Base-by-base conservation (phyloP, 2,888 invertebrate species). In the Oscheius sp. region DNA sequence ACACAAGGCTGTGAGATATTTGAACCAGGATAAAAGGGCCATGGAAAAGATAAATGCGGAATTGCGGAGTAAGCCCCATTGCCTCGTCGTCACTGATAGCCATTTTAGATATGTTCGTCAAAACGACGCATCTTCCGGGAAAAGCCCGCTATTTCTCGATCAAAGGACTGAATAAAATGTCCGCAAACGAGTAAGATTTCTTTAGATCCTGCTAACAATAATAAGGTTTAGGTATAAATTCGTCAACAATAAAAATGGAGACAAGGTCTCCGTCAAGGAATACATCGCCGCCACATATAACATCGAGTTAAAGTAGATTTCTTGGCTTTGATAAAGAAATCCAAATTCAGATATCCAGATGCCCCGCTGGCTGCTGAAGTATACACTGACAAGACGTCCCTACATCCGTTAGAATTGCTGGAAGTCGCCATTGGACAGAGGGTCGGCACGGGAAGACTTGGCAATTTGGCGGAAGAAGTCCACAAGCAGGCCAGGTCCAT, bases 331-430 rank as follows among this genome's bases (percentile, higher is more conserved):
- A 35, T 35, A 3, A 12, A 52, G 23, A 21, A 21, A 52, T 3
- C 35, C 35, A 35, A 53, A 7, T 41, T 61, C 41, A 61, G 49
- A 23, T 76, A 71, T 46, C 77, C 77, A 16, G 45, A 73, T 2
- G n/a, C 71, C 16, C 79, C 77, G 13, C 43, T 79, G 63, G 75
- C 45, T n/a, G 49, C 68, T 16, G 72, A 72, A 35, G 59, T 29
- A 46, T 72, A 13, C 23, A 27, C 46, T 9, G 52, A 21, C 43
- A n/a, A 27, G 1, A 29, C 13, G n/a, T 6, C 35, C 18, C 75
- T 61, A 66, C 76, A 69, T 43, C 79, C 79, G 9, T 27, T 76
- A 43, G 79, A 79, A 41, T 2, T 77, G n/a, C 69, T 77, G 12
- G 16, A 23, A 3, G 68, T 79, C 29, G n/a, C 61, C 12, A 64